Evolutionary conservation across 2,113 vertebrate genomes (phyloP).

Genomic region (Upupa epops): DNA sequence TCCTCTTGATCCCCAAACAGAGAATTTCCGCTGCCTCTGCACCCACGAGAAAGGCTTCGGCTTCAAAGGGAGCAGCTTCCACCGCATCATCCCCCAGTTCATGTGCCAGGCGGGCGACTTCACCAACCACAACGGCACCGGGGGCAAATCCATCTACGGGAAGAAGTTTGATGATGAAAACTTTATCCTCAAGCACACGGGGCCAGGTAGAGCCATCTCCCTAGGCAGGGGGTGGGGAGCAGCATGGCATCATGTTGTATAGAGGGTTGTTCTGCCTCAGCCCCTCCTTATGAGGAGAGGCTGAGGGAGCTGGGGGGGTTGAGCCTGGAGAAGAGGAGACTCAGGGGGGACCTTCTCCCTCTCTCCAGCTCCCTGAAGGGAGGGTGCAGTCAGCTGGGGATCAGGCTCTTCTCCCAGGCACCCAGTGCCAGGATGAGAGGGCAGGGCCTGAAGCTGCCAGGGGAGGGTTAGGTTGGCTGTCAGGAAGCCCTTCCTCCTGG

Average conservation of each 20-base stretch:
- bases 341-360: too few species aligned
- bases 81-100: conserved; percentile 96
- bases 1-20: neutral
- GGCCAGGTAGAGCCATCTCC: conserved; percentile 77
- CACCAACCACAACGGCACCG: conserved; percentile 97
- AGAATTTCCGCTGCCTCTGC: conserved; percentile 96
- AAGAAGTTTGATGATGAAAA: conserved; percentile 97
- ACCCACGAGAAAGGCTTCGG: conserved; percentile 96
- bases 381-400: too few species aligned
- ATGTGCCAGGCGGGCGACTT: conserved; percentile 98
- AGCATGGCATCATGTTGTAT: fast-evolving
- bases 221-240: neutral
- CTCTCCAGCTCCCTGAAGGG: too few species aligned
- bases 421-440: too few species aligned
- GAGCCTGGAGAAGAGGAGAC: too few species aligned
- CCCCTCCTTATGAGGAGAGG: too few species aligned
- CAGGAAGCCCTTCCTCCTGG: too few species aligned
- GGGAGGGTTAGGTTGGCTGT: too few species aligned
- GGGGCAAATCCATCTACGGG: conserved; percentile 96
- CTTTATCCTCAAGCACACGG: conserved; percentile 96
- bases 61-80: conserved; percentile 96
- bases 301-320: too few species aligned
- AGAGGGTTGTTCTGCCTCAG: neutral
- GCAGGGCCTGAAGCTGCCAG: too few species aligned
- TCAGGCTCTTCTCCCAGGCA: too few species aligned